Base-by-base conservation (phyloP, 2,113 vertebrate species). In the Saguinus midas region DNA sequence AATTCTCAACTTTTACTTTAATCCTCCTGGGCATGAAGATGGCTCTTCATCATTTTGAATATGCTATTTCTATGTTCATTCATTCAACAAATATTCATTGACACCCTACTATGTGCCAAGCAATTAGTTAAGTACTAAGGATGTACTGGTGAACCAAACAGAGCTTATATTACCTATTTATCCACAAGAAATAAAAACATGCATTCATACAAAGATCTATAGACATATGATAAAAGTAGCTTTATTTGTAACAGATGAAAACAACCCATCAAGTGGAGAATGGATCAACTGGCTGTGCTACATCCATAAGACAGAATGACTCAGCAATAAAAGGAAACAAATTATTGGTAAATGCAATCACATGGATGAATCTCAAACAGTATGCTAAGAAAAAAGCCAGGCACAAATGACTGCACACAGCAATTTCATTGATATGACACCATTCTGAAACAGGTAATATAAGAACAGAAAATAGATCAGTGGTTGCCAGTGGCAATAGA, bases 51-150 rank as follows among this genome's bases (percentile, higher is more conserved):
- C 90, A 91, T 66, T 61, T 86, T 73, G 95, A 96, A 82, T 83
- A 82, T 94, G n/a, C 5, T 92, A 88, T 88, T 97, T 91, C 40
- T 93, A 50, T 87, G 57, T 95, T 76, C 27, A 35, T 75, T 95
- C 85, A 76, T 35, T 97, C 82, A 82, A 82, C 37, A 91, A 82
- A 83, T 89, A 93, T 93, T 86, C 93, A 78, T 50, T 89, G 78
- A 97, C 16, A 45, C 13, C 17, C 72, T 93, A 86, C 13, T 91
- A 5, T 66, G 58, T 91, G n/a, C 72, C 89, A 94, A 86, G 40
- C 27, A 82, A 61, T 79, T 79, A 89, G 27, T 40, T 93, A 87
- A 93, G 50, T 35, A 37, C 88, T 66, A 91, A 86, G 43, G 6
- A 64, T 76, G 18, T 43, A 91, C 32, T 58, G 68, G 35, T 37